These are phyloP conservation scores for Aproaerema taeniolella DNA, from an alignment of 2,888 invertebrate genomes.

Conservation along the genomic window DNA sequence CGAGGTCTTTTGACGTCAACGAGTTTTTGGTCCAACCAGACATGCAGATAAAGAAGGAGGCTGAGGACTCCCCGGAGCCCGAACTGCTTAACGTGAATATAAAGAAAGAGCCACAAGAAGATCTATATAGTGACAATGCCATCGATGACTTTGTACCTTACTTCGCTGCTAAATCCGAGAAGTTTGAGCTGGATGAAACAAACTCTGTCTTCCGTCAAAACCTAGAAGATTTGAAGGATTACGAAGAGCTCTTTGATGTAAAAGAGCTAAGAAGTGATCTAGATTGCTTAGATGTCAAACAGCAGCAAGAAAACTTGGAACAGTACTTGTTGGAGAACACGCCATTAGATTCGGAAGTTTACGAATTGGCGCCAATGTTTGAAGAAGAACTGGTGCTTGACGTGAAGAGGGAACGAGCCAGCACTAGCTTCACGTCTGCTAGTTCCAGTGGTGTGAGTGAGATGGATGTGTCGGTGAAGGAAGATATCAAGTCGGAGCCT, in stretches of 20 bases:
- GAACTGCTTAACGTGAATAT: conserved; percentile 40
- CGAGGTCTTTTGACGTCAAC: conserved; percentile 64
- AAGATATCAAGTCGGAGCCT: conserved; percentile 59
- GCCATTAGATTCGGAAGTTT: conserved; percentile 55
- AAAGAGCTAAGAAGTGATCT: conserved; percentile 57
- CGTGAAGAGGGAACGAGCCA: conserved; percentile 68
- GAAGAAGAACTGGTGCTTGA: conserved; percentile 57
- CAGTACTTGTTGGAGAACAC: conserved; percentile 65
- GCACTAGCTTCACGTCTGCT: conserved; percentile 69
- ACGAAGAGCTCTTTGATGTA: conserved; percentile 55
- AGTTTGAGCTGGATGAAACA: conserved; percentile 48
- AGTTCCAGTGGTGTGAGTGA: conserved; percentile 72
- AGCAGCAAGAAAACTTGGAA: conserved; percentile 57
- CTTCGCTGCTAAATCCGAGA: conserved; percentile 52
- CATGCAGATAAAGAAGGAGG: conserved; percentile 64
- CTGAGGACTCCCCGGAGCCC: conserved; percentile 28
- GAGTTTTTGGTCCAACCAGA: conserved; percentile 54
- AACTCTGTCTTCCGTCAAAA: conserved; percentile 76
- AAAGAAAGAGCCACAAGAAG: conserved; percentile 54
- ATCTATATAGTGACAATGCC: conserved; percentile 63
- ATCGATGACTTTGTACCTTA: conserved; percentile 65
- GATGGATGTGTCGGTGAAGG: conserved; percentile 53
- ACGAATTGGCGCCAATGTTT: conserved; percentile 59
- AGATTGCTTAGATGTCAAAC: conserved; percentile 59
- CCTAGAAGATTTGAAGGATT: conserved; percentile 76